Conservation (phyloP, 2,797 vertebrate species). For the Poecilia velifera region DNA sequence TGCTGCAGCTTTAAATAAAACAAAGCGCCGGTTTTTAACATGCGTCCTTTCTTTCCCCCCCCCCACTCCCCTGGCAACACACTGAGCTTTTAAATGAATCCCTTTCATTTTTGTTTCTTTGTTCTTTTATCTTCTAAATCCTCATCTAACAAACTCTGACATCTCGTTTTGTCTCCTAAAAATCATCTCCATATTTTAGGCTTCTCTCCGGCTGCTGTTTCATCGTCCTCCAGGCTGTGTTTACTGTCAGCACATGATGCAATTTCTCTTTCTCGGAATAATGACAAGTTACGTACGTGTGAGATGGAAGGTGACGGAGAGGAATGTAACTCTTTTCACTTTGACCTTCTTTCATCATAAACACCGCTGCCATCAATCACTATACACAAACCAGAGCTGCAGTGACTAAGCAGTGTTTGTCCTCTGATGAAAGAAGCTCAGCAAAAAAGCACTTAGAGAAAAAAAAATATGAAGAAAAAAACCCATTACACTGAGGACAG, state of each 20-base stretch:
- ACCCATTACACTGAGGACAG: conserved; percentile 3
- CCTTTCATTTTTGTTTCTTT: conserved; percentile 2
- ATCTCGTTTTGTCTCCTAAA: conserved; percentile 14
- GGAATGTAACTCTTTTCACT: conserved; percentile 60
- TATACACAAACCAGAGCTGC: conserved; percentile 49
- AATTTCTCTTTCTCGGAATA: not conserved
- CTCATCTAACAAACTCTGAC: not conserved
- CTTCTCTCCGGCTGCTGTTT: not conserved
- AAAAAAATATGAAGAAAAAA: conserved; percentile 12
- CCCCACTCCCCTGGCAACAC: not conserved
- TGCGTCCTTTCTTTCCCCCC: not conserved
- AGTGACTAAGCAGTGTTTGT: conserved; percentile 51
- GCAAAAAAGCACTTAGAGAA: not conserved
- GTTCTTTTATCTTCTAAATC: conserved; percentile 19
- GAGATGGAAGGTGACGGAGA: conserved; percentile 36
- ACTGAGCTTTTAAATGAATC: conserved; percentile 17
- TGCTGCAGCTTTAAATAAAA: conserved; percentile 31
- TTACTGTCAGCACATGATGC: conserved; percentile 30
- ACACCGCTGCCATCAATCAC: conserved; percentile 64
- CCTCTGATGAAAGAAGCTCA: conserved; percentile 49
- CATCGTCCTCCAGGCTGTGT: conserved; percentile 13
- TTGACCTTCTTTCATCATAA: conserved; percentile 66
- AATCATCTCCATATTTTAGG: conserved; percentile 18
- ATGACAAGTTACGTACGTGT: conserved; percentile 6
- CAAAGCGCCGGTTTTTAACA: conserved; percentile 14